Conservation (phyloP, 2,888 invertebrate species). For the Bimastos eiseni region DNA sequence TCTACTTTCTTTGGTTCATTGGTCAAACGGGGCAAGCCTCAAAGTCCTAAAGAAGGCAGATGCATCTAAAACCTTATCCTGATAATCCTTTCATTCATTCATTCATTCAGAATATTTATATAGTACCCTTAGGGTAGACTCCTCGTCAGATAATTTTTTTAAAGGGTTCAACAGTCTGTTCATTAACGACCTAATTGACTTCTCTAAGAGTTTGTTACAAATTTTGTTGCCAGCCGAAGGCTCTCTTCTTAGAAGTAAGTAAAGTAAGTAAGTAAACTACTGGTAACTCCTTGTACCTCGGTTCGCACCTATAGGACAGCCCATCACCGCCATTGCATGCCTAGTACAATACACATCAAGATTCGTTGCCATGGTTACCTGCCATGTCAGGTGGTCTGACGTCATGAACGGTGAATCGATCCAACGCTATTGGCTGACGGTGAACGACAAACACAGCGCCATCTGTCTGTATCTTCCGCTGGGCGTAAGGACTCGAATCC, state of each 20-base stretch:
- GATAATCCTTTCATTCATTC: neutral
- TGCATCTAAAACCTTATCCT: neutral
- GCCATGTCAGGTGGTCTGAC: conserved; percentile 58
- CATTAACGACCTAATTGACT: neutral
- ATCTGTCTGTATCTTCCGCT: conserved; percentile 53
- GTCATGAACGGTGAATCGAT: conserved; percentile 65
- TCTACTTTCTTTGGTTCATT: neutral
- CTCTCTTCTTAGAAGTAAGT: no score
- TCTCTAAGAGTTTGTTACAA: neutral
- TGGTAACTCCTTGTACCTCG: no score
- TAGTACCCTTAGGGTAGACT: neutral
- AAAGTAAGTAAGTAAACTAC: no score
- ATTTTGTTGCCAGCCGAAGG: no score
- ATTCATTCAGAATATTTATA: neutral
- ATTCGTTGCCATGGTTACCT: conserved; percentile 35
- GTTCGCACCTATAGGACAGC: no score
- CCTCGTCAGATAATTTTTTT: neutral
- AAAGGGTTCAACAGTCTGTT: neutral
- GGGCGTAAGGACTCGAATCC: conserved; percentile 27
- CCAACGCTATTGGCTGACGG: conserved; percentile 64
- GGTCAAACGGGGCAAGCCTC: neutral
- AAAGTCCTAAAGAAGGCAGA: neutral
- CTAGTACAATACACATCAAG: no score
- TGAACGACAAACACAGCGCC: conserved; percentile 60
- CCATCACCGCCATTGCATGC: no score